Percentiles rank a stretch among this genome's conserved stretches.
Evolutionary conservation across 2,888 invertebrate genomes (phyloP).

Genomic region (Frankliniella fusca): DNA sequence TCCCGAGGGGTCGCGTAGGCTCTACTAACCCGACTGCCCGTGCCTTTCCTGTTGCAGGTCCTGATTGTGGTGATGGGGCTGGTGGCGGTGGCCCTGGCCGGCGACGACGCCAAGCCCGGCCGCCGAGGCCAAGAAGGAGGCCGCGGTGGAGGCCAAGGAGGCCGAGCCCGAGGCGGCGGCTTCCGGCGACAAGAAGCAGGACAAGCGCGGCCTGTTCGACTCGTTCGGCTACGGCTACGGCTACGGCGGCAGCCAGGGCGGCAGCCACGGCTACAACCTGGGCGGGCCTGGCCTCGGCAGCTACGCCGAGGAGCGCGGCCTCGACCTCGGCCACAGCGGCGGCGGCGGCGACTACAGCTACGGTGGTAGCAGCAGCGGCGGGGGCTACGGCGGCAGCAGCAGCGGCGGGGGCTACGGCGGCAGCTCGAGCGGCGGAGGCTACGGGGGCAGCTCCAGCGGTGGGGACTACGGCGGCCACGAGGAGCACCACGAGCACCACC

Average conservation of each 20-base stretch:
- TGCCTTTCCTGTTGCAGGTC: conserved; percentile 19
- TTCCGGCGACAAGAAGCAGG: conserved; percentile 34
- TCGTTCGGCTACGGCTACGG: conserved; percentile 40
- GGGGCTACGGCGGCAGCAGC: conserved; percentile 34
- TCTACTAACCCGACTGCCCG: conserved; percentile 34
- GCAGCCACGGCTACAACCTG: conserved; percentile 37
- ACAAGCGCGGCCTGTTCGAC: conserved; percentile 37
- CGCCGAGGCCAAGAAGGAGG: conserved; percentile 38
- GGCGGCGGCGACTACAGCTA: not conserved
- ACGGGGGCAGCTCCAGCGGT: conserved; percentile 43
- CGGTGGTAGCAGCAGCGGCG: conserved; percentile 33
- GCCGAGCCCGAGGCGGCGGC: conserved; percentile 27
- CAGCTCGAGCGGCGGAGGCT: conserved; percentile 46
- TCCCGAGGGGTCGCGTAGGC: not conserved
- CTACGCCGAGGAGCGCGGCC: conserved; percentile 29
- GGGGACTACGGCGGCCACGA: conserved; percentile 46
- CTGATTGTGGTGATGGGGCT: conserved; percentile 33
- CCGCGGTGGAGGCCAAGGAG: conserved; percentile 41
- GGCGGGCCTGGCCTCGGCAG: conserved; percentile 34
- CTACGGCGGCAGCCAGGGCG: conserved; percentile 35
- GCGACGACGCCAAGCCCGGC: conserved; percentile 33
- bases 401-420: conserved; percentile 6
- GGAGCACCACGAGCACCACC: conserved; percentile 53
- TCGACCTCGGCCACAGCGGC: conserved; percentile 34
- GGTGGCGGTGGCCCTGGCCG: conserved; percentile 29